Evolutionary conservation across 2,797 vertebrate species (phyloP).

Genomic region (Coluber constrictor): DNA sequence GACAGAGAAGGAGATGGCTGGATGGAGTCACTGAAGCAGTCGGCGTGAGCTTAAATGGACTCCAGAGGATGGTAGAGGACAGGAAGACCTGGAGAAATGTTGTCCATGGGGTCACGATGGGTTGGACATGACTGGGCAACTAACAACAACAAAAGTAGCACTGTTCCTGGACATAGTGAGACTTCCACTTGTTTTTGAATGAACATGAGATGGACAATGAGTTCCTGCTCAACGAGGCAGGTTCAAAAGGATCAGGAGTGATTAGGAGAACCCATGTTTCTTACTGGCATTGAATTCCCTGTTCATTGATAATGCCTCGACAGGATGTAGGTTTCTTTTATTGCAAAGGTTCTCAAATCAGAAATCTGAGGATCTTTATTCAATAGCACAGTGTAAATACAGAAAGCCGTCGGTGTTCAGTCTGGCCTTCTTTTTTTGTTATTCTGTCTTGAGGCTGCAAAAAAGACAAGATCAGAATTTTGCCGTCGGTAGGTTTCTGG

Average conservation of each 20-base stretch:
- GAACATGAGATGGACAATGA: background rate
- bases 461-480: conserved; percentile 47
- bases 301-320: background rate
- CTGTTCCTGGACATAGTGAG: background rate
- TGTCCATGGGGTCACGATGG: too few relatives aligned
- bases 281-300: background rate
- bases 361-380: conserved; percentile 26
- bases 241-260: background rate
- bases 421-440: conserved; percentile 32
- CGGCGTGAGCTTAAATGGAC: too few relatives aligned
- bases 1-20: too few relatives aligned
- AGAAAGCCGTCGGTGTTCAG: conserved; percentile 30
- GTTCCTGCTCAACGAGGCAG: background rate
- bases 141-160: background rate
- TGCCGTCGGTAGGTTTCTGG: conserved; percentile 60
- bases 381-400: conserved; percentile 30
- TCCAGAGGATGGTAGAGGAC: too few relatives aligned
- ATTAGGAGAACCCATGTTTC: background rate
- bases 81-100: too few relatives aligned
- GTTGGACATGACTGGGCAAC: too few relatives aligned
- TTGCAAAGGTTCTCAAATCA: conserved; percentile 18
- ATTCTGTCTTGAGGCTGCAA: conserved; percentile 47
- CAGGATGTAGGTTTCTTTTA: background rate
- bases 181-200: background rate
- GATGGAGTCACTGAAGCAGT: too few relatives aligned